Percentiles rank a stretch among this genome's conserved stretches.
Conservation (phyloP, 2,113 vertebrate genomes). For the Campylorhamphus procurvoides region DNA sequence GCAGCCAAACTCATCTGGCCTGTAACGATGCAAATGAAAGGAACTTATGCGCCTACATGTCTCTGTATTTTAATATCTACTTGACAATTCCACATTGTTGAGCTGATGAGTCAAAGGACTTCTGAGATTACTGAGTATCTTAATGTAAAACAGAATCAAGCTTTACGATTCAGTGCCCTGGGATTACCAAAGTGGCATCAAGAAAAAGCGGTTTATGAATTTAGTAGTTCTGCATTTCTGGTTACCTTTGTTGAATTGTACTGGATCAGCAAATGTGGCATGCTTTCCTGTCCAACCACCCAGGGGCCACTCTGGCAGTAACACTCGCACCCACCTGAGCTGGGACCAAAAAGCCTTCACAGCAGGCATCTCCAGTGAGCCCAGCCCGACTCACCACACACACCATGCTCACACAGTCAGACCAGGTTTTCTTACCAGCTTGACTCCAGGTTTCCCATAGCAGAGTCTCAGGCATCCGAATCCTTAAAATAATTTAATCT, state of each 20-base stretch:
- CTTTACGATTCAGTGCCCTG: neutral
- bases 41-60: neutral
- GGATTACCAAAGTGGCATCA: neutral
- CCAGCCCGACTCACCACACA: neutral
- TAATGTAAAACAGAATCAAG: neutral
- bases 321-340: neutral
- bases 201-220: neutral
- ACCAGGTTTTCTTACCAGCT: neutral
- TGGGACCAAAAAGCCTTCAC: neutral
- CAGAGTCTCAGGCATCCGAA: neutral
- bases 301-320: neutral
- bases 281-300: neutral
- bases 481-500: neutral
- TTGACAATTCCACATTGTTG: neutral
- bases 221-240: neutral
- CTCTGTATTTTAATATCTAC: neutral
- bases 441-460: neutral
- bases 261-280: neutral
- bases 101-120: conserved; percentile 31
- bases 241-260: neutral
- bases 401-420: neutral
- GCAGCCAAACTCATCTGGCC: neutral
- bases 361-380: neutral
- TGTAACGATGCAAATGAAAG: conserved; percentile 21
- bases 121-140: neutral